A percentile compares a stretch with the other conserved stretches of the same genome.
These are phyloP conservation scores for Halictus quadricinctus DNA, from an alignment of 2,888 invertebrate species.

Conservation along the genomic window DNA sequence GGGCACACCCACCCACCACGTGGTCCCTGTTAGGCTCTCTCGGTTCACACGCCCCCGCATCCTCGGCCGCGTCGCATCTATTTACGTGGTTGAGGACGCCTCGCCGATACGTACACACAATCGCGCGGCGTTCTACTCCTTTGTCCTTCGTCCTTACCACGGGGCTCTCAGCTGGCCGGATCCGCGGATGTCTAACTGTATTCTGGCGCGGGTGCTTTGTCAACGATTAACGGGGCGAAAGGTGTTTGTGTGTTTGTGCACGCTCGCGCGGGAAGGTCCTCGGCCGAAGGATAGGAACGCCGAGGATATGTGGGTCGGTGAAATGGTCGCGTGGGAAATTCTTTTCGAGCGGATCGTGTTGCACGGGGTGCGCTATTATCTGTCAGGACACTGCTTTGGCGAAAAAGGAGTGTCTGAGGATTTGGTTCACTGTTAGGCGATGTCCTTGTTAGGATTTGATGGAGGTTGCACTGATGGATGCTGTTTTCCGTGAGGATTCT, in stretches of 20 bases:
- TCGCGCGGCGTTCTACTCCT: slow-evolving; percentile 10
- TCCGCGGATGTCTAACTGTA: slow-evolving; percentile 65
- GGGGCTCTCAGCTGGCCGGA: slow-evolving; percentile 61
- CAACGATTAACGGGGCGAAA: slow-evolving; percentile 56
- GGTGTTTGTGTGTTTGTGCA: slow-evolving; percentile 7
- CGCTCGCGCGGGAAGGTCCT: slow-evolving; percentile 12
- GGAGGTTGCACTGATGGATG: no score
- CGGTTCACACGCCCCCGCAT: slow-evolving; percentile 75
- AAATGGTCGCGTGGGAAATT: slow-evolving; percentile 13
- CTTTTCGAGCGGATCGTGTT: slow-evolving; percentile 7
- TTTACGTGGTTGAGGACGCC: slow-evolving; percentile 66
- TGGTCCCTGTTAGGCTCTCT: slow-evolving; percentile 62
- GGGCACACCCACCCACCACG: slow-evolving; percentile 73
- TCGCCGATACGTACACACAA: slow-evolving; percentile 20
- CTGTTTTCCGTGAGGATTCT: no score
- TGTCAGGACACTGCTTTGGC: background rate
- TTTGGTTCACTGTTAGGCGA: no score
- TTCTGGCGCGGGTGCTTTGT: slow-evolving; percentile 50
- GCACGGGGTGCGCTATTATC: background rate
- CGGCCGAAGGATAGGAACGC: slow-evolving; percentile 2
- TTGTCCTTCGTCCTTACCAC: slow-evolving; percentile 49
- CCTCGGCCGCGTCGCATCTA: slow-evolving; percentile 59
- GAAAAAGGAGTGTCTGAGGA: background rate
- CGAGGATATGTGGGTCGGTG: slow-evolving; percentile 12
- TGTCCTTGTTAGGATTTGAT: no score